Percentiles rank a stretch among this genome's conserved stretches.
phyloP scores from a whole-genome alignment of 2,888 invertebrate species.

The Apoderus coryli region DNA sequence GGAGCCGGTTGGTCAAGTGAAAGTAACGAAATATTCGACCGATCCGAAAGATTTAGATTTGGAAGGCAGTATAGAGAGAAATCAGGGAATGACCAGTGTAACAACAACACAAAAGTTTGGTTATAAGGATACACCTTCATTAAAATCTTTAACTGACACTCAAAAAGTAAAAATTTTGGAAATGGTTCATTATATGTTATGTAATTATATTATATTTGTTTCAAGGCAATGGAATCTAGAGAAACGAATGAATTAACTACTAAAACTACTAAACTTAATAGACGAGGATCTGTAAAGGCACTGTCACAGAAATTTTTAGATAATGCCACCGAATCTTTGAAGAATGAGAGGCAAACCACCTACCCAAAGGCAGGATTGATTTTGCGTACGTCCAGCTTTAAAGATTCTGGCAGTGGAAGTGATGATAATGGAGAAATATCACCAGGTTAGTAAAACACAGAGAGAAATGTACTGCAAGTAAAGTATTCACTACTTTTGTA shows the following conservation, averaged over 20 bases:
- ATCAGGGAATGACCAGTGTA: slow-evolving; percentile 26
- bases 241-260: slow-evolving; percentile 20
- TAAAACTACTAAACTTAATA: slow-evolving; percentile 33
- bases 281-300: slow-evolving; percentile 62
- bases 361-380: slow-evolving; percentile 66
- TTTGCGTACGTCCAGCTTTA: slow-evolving; percentile 48
- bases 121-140: slow-evolving; percentile 27
- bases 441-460: too few relatives aligned
- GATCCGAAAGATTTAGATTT: slow-evolving; percentile 40
- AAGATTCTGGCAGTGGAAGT: slow-evolving; percentile 30
- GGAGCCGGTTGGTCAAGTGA: slow-evolving; percentile 52
- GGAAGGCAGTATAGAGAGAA: slow-evolving; percentile 18
- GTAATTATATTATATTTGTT: slow-evolving; percentile 11
- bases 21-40: slow-evolving; percentile 54
- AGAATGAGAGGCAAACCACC: slow-evolving; percentile 37
- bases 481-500: too few relatives aligned
- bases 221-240: too few relatives aligned
- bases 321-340: slow-evolving; percentile 44
- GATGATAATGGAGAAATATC: slow-evolving; percentile 23
- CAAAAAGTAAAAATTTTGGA: too few relatives aligned
- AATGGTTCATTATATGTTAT: too few relatives aligned
- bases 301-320: slow-evolving; percentile 68
- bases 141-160: slow-evolving; percentile 23
- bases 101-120: slow-evolving; percentile 33
- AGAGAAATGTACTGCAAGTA: too few relatives aligned